These are phyloP conservation scores for Psix sp. DNA, from an alignment of 1,140 invertebrate genomes.

Conservation along the genomic window DNA sequence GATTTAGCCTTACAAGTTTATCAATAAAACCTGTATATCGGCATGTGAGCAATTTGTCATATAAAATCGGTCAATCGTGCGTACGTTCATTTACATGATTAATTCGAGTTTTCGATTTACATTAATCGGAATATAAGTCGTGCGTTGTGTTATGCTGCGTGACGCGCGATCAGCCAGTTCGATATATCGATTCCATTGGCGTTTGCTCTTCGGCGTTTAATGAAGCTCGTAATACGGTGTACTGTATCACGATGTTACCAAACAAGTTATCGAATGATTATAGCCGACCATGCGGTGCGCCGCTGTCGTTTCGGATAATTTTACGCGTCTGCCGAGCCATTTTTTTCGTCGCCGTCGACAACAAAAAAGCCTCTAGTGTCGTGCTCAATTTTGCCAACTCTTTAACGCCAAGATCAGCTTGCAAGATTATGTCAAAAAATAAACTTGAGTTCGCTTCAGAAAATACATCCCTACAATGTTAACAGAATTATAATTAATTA, in stretches of 20 bases:
- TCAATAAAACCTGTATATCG: no score
- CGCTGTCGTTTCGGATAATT: constrained; percentile 52
- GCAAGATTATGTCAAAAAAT: constrained; percentile 27
- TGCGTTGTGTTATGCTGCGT: not conserved
- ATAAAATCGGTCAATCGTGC: no score
- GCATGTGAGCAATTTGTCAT: no score
- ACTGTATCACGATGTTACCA: constrained; percentile 41
- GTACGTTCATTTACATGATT: no score
- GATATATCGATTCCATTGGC: constrained; percentile 30
- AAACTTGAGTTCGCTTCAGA: constrained; percentile 13
- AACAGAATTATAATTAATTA: no score
- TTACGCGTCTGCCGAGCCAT: constrained; percentile 34
- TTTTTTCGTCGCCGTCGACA: constrained; percentile 34
- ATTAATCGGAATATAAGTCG: no score
- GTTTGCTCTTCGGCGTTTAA: constrained; percentile 26
- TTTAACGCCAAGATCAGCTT: constrained; percentile 21
- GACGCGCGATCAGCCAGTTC: constrained; percentile 14
- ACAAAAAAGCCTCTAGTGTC: constrained; percentile 27
- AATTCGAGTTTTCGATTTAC: no score
- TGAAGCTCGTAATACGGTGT: constrained; percentile 53
- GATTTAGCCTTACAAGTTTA: no score
- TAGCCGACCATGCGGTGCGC: constrained; percentile 37
- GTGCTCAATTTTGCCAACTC: constrained; percentile 33
- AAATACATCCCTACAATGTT: no score
- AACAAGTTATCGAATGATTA: constrained; percentile 51